Base-by-base conservation (phyloP, 2,113 vertebrate genomes). In the Propithecus coquereli region DNA sequence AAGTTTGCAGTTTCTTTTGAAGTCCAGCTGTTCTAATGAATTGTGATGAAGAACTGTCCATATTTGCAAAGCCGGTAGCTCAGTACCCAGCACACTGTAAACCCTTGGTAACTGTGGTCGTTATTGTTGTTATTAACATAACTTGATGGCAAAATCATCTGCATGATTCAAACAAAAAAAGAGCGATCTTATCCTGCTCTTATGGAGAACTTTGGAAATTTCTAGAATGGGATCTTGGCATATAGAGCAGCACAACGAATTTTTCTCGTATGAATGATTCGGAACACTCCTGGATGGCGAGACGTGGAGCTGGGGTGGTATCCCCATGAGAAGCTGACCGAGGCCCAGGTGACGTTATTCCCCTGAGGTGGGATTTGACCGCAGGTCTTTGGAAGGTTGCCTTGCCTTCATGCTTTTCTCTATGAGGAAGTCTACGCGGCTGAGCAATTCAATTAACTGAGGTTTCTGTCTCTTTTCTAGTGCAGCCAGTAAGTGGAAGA, bases 1-100 rank as follows among this genome's bases (percentile, higher is more conserved):
- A 87, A 89, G 47, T 59, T 3, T 59, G 50, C 57, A 7, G 14
- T 76, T 94, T 68, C 86, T 94, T 96, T 84, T 85, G 84, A 96
- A 71, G 90, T 77, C 59, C 66, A 52, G 79, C 45, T 81, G 59
- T 86, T 37, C 27, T 65, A 74, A 23, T 1, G 27, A 27, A 30
- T 23, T 7, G 4, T 9, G 34, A 45, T n/a, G 32, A 17, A 9
- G 54, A 84, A 91, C 45, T 1, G 6, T 8, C 90, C 27, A 0
- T 30, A 18, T 86, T 52, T 45, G 30, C 61, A 32, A 71, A 87
- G 27, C 32, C 76, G 13, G 0, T 6, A 37, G 25, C 65, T 47
- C 17, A 10, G 57, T 1, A 4, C 87, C 61, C 8, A 52, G 34
- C 11, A 4, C 83, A 4, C 9, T 1, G 59, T 4, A n/a, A 71